phyloP scores from a whole-genome alignment of 1,140 invertebrate genomes.

The Sitobion miscanthi region DNA sequence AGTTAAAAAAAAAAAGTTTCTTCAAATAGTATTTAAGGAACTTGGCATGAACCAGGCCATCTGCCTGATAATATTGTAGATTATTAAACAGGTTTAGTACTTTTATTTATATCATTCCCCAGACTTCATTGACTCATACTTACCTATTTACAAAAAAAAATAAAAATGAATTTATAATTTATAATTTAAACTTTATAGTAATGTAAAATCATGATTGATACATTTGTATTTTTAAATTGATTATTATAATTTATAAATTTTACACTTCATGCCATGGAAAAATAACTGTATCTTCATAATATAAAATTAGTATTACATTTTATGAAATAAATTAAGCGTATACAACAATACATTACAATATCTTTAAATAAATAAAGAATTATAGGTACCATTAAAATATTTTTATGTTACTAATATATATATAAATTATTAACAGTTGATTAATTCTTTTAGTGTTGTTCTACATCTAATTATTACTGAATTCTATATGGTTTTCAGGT shows the following conservation, averaged over 20 bases:
- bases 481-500: slow-evolving; percentile 70
- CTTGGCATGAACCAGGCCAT: background rate
- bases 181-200: too few species aligned
- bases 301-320: too few species aligned
- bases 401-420: background rate
- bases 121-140: background rate
- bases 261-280: too few species aligned
- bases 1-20: background rate
- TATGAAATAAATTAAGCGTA: background rate
- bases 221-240: too few species aligned
- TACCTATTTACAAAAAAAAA: background rate
- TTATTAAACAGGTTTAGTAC: background rate
- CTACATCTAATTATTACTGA: background rate
- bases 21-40: background rate
- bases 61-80: background rate
- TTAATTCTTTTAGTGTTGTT: background rate
- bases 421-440: background rate
- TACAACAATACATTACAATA: background rate
- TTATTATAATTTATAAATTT: too few species aligned
- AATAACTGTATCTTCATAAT: too few species aligned
- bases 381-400: background rate
- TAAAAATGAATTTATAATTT: background rate
- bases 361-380: background rate
- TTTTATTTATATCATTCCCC: background rate
- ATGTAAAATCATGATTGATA: background rate